Evolutionary conservation across 2,797 vertebrate genomes (phyloP).

Genomic region (Poecilia picta): DNA sequence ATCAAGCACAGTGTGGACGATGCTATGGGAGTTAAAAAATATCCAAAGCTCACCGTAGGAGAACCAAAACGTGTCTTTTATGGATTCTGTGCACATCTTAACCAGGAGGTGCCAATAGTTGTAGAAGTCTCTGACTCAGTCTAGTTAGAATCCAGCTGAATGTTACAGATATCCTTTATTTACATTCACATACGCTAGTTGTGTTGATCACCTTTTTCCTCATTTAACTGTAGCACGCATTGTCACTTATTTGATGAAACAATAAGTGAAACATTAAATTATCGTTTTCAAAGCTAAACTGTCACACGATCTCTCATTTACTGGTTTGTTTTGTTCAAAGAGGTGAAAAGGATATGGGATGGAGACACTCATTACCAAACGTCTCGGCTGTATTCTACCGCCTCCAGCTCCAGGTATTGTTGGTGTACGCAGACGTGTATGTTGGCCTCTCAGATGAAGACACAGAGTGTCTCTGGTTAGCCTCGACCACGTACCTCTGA

Average conservation of each 20-base stretch:
- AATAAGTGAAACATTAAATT: slow-evolving; percentile 13
- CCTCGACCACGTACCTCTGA: slow-evolving; percentile 80
- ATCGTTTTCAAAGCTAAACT: background rate
- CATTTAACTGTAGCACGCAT: slow-evolving; percentile 38
- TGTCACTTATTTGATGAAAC: slow-evolving; percentile 12
- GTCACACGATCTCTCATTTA: background rate
- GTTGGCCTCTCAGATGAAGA: slow-evolving; percentile 78
- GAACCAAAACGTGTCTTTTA: background rate
- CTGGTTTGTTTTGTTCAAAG: background rate
- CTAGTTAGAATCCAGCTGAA: slow-evolving; percentile 7
- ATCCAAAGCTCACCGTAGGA: background rate
- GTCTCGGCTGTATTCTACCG: slow-evolving; percentile 44
- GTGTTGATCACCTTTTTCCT: slow-evolving; percentile 9
- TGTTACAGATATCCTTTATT: background rate
- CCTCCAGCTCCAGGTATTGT: slow-evolving; percentile 83
- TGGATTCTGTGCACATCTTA: background rate
- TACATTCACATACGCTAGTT: background rate
- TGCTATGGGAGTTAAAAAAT: background rate
- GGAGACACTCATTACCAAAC: background rate
- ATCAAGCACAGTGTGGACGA: background rate
- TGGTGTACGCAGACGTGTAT: slow-evolving; percentile 82
- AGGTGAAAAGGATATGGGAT: background rate
- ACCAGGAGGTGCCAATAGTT: background rate
- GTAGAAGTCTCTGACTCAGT: slow-evolving; percentile 1
- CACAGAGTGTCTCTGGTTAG: slow-evolving; percentile 66